Base-by-base conservation (phyloP, 2,797 vertebrate species). In the Xerus rutilus region DNA sequence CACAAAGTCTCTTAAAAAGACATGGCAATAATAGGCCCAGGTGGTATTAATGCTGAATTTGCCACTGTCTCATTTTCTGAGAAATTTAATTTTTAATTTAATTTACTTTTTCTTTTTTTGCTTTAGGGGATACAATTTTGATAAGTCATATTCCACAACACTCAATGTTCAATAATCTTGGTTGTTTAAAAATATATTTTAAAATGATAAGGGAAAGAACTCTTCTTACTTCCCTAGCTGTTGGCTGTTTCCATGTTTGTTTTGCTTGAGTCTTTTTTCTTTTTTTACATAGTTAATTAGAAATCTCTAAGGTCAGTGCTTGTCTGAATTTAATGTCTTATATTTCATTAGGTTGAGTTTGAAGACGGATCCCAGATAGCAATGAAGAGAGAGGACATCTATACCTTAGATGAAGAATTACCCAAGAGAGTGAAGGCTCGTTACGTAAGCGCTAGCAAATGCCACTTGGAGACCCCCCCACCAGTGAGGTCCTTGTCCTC, bases 361-460 rank as follows among this genome's bases (percentile, higher is more conserved):
- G 99, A 99, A 98, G 99, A 99, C 92, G 99, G 99, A 32, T 99
- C 99, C 96, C 99, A 99, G 98, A 99, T 99, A 96, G 98, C 99
- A 96, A 99, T 99, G 91, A 99, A 99, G 98, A 99, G 99, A 98
- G 99, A 99, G 94, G 99, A 99, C 57, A 99, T 99, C 97, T 99
- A 99, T 96, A 99, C 99, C 23, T 98, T 99, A 97, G 99, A 99
- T 6, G 99, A 99, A 99, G 99, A 99, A 94, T 99, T 99, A 74
- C 99, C 99, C 85, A 99, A 99, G 98, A 99, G 99, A 98, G 99
- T 99, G 98, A 99, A 99, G 98, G 99, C 99, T 96, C 99, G 99
- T 96, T 99, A 99, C 97, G 99, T 99, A 99, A 99, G 99, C 99
- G 98, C 89, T 88, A 70, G 5, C 35, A 92, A 35, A 28, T 93